Base-by-base conservation (phyloP, 2,113 vertebrate species). In the Vimba vimba region DNA sequence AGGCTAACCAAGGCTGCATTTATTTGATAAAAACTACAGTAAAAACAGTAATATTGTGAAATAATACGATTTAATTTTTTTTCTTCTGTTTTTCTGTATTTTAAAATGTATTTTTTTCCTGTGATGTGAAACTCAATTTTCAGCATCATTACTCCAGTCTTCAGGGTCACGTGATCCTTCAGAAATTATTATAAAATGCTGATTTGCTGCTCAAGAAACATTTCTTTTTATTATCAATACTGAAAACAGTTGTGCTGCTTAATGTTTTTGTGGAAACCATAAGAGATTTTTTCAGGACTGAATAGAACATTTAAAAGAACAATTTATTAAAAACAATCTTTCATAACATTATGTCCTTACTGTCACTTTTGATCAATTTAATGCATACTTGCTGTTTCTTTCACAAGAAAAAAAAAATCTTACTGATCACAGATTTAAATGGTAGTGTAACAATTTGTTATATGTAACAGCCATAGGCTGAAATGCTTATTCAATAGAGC, bases 401-500 rank as follows among this genome's bases (percentile, higher is more conserved):
- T 10, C 1, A 11, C 4, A 43, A n/a, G 12, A 73, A 43, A 15
- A 12, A 13, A n/a, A 39, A 33, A 33, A 30, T 4, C 19, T 1
- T 11, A n/a, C 19, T 12, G 39, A 15, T 12, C 71, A 43, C n/a
- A 75, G 43, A 25, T 25, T 4, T 50, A 6, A 47, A 50, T 0
- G 5, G 30, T n/a, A 23, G 17, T 59, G 19, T 57, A 39, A 59
- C 21, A 12, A 57, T 45, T 73, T 45, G 21, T 64, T 13, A 45
- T 80, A 80, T 30, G n/a, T 66, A 17, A 64, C 23, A 68, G 57
- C 3, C n/a, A n/a, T 7, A 13, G 57, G 74, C 9, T 12, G 30
- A 64, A 64, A 55, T 76, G 7, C 36, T 81, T 81, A 81, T 64
- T 64, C 39, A 81, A 47, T 59, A 64, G 71, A 64, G 25, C 15